Percentiles rank a stretch among this genome's conserved stretches.
Conservation (phyloP, 2,113 vertebrate species). For the Typhlomys cinereus region DNA sequence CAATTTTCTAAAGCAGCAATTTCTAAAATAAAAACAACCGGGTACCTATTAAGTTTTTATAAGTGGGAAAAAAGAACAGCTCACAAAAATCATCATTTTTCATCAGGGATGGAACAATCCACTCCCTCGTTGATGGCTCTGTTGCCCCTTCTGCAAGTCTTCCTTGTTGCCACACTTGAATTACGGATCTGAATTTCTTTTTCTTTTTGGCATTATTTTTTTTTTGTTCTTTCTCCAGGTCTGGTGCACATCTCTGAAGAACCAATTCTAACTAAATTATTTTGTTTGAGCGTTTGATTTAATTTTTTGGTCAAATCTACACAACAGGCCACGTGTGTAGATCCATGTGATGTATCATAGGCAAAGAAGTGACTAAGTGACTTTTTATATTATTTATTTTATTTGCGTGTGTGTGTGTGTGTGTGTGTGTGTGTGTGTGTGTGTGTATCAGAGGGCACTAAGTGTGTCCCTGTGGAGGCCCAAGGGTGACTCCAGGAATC, state of each 20-base stretch:
- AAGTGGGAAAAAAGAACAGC: neutral
- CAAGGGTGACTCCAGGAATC: too few relatives aligned
- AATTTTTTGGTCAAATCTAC: neutral
- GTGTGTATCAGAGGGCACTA: too few relatives aligned
- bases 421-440: too few relatives aligned
- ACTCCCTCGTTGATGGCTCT: neutral
- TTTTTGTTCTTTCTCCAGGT: neutral
- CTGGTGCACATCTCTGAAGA: neutral
- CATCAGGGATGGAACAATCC: neutral
- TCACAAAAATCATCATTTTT: neutral
- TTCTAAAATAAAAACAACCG: neutral
- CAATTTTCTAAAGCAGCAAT: neutral
- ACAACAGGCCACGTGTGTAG: neutral
- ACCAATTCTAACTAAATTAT: neutral
- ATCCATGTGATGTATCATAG: neutral
- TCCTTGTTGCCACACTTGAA: neutral
- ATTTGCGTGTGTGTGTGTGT: too few relatives aligned
- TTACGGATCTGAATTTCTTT: neutral
- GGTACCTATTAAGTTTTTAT: too few relatives aligned
- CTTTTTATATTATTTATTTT: too few relatives aligned
- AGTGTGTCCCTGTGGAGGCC: too few relatives aligned
- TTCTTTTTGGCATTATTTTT: neutral
- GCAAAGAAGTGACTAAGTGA: neutral
- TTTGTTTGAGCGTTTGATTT: neutral
- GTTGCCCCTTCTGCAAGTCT: neutral